A percentile compares a stretch with the other conserved stretches of the same genome.
Evolutionary conservation across 2,797 vertebrate genomes (phyloP).

Genomic region (Siniperca undulata): DNA sequence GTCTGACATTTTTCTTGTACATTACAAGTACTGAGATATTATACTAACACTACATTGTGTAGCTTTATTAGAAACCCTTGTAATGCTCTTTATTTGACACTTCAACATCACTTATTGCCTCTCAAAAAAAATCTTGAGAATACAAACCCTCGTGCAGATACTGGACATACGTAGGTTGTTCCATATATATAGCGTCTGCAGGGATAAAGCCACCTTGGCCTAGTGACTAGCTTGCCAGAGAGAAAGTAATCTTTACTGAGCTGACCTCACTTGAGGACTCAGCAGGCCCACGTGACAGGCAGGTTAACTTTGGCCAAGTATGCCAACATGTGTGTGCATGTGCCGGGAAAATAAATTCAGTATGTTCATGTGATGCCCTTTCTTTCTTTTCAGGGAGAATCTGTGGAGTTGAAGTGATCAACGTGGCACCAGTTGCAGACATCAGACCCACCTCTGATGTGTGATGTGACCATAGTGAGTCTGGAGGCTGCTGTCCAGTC

Average conservation of each 20-base stretch:
- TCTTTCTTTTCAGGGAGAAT: conserved; percentile 55
- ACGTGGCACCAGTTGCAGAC: background rate
- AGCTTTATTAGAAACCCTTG: conserved; percentile 31
- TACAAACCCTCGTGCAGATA: conserved; percentile 10
- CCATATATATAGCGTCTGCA: conserved; percentile 31
- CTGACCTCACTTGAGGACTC: conserved; percentile 45
- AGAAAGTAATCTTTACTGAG: conserved; percentile 65
- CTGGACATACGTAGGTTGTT: conserved; percentile 14
- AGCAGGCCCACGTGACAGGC: conserved; percentile 45
- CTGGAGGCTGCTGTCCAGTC: conserved; percentile 23
- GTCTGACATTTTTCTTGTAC: conserved; percentile 9
- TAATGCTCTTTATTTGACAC: conserved; percentile 2
- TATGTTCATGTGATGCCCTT: conserved; percentile 15
- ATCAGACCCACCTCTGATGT: background rate
- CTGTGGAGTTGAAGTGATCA: background rate
- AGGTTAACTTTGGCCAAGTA: conserved; percentile 44
- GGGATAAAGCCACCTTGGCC: conserved; percentile 49
- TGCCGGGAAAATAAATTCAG: conserved; percentile 8
- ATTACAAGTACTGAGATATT: conserved; percentile 14
- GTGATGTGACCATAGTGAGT: conserved; percentile 11
- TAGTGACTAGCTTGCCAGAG: conserved; percentile 42
- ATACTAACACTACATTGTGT: conserved; percentile 2
- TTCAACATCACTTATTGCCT: conserved; percentile 1
- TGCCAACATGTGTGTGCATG: conserved; percentile 1
- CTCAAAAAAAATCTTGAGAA: background rate